A percentile compares a stretch with the other conserved stretches of the same genome.
Evolutionary conservation across 1,140 invertebrate genomes (phyloP).

Genomic region (Pentalonia nigronervosa): DNA sequence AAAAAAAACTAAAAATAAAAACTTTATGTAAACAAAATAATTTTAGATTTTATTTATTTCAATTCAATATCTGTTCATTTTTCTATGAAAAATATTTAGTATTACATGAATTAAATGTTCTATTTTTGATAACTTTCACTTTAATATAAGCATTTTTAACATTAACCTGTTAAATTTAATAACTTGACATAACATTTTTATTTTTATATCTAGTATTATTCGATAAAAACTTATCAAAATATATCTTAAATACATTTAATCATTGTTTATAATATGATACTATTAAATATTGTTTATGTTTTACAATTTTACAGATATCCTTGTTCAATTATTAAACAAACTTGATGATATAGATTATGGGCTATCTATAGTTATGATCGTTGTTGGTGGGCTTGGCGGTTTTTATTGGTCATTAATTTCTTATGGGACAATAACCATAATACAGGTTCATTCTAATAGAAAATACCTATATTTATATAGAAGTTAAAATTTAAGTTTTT

Average conservation of each 20-base stretch:
- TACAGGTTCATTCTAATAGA: slow-evolving; percentile 75
- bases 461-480: slow-evolving; percentile 33
- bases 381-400: slow-evolving; percentile 88
- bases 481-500: slow-evolving; percentile 49
- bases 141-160: too few species aligned
- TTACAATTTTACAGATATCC: slow-evolving; percentile 49
- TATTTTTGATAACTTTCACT: too few species aligned
- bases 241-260: neutral
- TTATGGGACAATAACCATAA: slow-evolving; percentile 94
- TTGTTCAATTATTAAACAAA: slow-evolving; percentile 72
- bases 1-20: too few species aligned
- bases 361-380: slow-evolving; percentile 91
- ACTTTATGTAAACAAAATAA: neutral
- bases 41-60: neutral
- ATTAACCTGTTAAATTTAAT: too few species aligned
- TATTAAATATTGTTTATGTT: too few species aligned
- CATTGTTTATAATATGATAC: neutral
- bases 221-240: neutral
- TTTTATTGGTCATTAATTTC: slow-evolving; percentile 97
- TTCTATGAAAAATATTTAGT: too few species aligned
- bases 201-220: neutral
- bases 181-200: neutral
- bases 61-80: neutral
- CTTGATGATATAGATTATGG: slow-evolving; percentile 88
- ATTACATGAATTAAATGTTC: too few species aligned